Conservation (phyloP, 2,113 vertebrate species). For the Forbesichthys agassizii region DNA sequence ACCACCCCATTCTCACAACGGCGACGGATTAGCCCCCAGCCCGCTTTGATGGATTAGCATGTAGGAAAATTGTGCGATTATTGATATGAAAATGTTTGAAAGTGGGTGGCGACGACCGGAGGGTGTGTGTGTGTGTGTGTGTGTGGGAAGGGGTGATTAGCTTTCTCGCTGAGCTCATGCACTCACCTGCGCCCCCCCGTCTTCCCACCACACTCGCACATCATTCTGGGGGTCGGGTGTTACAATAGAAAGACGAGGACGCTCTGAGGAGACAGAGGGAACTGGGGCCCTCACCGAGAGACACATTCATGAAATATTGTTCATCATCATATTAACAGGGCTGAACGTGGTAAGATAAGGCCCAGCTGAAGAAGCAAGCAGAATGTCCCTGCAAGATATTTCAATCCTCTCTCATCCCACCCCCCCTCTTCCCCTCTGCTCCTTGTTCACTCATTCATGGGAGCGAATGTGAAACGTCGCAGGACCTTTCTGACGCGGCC, state of each 20-base stretch:
- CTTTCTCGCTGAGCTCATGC: constrained; percentile 77
- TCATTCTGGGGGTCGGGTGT: constrained; percentile 64
- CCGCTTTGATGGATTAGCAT: constrained; percentile 99
- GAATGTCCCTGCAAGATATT: constrained; percentile 75
- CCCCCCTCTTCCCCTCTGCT: constrained; percentile 31
- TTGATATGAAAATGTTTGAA: constrained; percentile 99
- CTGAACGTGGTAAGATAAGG: constrained; percentile 83
- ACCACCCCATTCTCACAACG: constrained; percentile 41
- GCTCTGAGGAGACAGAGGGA: constrained; percentile 62
- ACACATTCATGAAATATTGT: constrained; percentile 83
- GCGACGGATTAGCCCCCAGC: constrained; percentile 91
- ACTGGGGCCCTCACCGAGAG: constrained; percentile 73
- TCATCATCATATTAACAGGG: constrained; percentile 87
- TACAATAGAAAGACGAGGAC: constrained; percentile 78
- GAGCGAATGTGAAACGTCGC: constrained; percentile 69
- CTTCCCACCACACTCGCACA: constrained; percentile 52
- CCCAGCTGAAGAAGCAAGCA: constrained; percentile 79
- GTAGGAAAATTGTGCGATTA: constrained; percentile 97
- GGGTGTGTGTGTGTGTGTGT: constrained; percentile 68
- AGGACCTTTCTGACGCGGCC: constrained; percentile 58
- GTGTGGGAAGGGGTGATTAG: constrained; percentile 60
- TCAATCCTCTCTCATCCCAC: constrained; percentile 60
- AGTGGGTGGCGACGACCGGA: constrained; percentile 55
- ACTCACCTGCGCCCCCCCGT: constrained; percentile 81
- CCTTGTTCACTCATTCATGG: constrained; percentile 65